Percentiles rank a stretch among this genome's conserved stretches.
Evolutionary conservation across 2,888 invertebrate species (phyloP).

Genomic region (Stramonita haemastoma): DNA sequence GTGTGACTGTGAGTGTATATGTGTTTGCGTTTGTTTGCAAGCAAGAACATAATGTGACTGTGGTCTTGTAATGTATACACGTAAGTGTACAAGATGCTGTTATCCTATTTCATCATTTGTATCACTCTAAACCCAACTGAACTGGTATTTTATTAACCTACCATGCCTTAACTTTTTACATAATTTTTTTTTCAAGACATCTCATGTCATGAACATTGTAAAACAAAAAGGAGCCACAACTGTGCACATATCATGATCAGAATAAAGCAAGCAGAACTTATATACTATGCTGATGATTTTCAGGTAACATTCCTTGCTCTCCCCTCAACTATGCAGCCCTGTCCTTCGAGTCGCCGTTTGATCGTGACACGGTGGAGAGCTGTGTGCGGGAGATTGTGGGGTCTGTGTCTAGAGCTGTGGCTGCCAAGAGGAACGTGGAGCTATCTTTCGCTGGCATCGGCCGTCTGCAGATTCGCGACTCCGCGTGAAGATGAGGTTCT

Average conservation of each 20-base stretch:
- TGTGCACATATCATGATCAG: no score
- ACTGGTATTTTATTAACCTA: no score
- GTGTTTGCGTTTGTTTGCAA: neutral
- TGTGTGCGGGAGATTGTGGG: slow-evolving; percentile 76
- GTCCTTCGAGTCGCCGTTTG: slow-evolving; percentile 75
- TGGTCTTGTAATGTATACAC: no score
- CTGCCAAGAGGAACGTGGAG: slow-evolving; percentile 73
- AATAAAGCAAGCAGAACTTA: no score
- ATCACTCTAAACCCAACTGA: no score
- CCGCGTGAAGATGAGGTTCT: slow-evolving; percentile 77
- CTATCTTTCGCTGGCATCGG: slow-evolving; percentile 75
- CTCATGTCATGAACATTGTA: neutral
- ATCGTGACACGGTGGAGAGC: slow-evolving; percentile 75
- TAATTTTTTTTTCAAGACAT: neutral
- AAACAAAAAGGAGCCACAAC: neutral
- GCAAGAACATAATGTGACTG: no score
- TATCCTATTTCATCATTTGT: no score
- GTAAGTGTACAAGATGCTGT: no score
- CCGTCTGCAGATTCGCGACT: slow-evolving; percentile 73
- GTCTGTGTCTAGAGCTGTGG: slow-evolving; percentile 72
- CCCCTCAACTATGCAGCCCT: slow-evolving; percentile 76
- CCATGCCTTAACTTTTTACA: neutral
- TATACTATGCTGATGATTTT: neutral
- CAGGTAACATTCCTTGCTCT: slow-evolving; percentile 76
- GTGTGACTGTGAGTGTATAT: neutral